A percentile compares a stretch with the other conserved stretches of the same genome.
Evolutionary conservation across 2,888 invertebrate species (phyloP).

Genomic region (Macrosiphum euphorbiae): DNA sequence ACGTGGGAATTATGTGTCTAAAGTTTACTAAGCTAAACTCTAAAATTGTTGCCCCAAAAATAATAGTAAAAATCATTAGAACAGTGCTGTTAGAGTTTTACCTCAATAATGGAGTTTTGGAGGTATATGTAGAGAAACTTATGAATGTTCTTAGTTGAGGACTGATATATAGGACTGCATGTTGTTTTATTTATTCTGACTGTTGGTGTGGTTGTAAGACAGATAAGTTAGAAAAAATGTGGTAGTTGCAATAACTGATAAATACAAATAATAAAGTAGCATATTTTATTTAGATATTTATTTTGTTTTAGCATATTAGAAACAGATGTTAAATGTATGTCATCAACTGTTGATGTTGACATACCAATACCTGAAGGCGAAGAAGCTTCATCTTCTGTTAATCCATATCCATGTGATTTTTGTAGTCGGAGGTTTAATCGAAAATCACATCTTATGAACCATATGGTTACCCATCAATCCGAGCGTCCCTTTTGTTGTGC

Average conservation of each 20-base stretch:
- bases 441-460: slow-evolving; percentile 86
- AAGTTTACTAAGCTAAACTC: background rate
- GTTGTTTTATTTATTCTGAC: background rate
- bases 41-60: background rate
- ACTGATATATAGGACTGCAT: background rate
- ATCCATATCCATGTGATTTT: slow-evolving; percentile 87
- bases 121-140: background rate
- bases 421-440: slow-evolving; percentile 86
- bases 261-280: background rate
- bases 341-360: slow-evolving; percentile 78
- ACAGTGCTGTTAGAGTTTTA: background rate
- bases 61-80: background rate
- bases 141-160: background rate
- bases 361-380: slow-evolving; percentile 86
- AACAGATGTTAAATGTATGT: slow-evolving; percentile 72
- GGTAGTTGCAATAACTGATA: background rate
- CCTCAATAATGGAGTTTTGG: background rate
- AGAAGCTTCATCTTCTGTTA: slow-evolving; percentile 68
- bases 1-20: background rate
- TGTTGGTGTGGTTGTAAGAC: background rate
- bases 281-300: slow-evolving; percentile 40
- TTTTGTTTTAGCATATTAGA: slow-evolving; percentile 72
- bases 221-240: background rate
- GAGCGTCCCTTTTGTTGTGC: slow-evolving; percentile 84
- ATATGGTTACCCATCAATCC: slow-evolving; percentile 89